Evolutionary conservation across 2,113 vertebrate genomes (phyloP), one percentile per base, ranked within the genome.

Genomic region (Epinephelus moara): DNA sequence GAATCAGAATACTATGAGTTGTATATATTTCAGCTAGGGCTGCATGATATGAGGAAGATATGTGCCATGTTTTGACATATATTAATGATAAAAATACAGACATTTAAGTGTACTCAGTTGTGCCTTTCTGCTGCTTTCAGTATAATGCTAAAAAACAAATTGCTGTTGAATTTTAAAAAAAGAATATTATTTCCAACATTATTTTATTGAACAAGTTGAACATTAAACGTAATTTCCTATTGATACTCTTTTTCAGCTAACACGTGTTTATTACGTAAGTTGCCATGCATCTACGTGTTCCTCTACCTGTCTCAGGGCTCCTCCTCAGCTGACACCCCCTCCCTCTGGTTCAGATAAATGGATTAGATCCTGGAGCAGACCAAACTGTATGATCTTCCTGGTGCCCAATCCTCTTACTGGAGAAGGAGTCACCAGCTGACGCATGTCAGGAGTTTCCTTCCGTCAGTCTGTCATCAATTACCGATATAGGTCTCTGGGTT

Each of bases 401-500:
- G 14, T 69, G 13, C 27, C 68, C 84, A 89, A 88, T 92, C 86
- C 88, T 85, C 82, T 90, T 80, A 87, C 30, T 70, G 69, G 19
- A 67, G 23, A 66, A 50, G 53, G 4, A 53, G 19, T 50, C 57
- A 79, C 73, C 82, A 77, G 79, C 74, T 89, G 84, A 81, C 57
- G 3, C 62, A 70, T 1, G 4, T 50, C 33, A 27, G 53, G 45
- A 70, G 66, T 80, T 68, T 87, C 21, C 21, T 33, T 11, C 75
- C 25, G 0, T 80, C 67, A 64, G 70, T 30, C 30, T 71, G 73
- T 73, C 33, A 56, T 47, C 9, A 62, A 42, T 63, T 52, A 21
- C 66, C 50, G 11, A 55, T 85, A 0, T 13, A 78, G 55, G 66
- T 77, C 52, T 77, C 37, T 66, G 69, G 37, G 23, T 45, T 19